These are phyloP conservation scores for Melanostoma mellinum DNA, from an alignment of 2,888 invertebrate species.

Conservation along the genomic window DNA sequence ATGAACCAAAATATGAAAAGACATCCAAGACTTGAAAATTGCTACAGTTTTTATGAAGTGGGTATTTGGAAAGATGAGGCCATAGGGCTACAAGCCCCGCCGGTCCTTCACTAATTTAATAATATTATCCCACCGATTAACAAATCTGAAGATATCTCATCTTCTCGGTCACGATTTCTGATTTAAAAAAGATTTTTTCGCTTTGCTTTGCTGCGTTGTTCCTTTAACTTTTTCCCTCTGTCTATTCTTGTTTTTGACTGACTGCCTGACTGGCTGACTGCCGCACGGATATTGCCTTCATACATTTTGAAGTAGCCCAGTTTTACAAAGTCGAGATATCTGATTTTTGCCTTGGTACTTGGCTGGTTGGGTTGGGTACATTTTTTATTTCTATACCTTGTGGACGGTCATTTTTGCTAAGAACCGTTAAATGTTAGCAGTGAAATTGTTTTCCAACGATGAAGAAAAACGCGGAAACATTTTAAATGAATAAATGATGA, in stretches of 20 bases:
- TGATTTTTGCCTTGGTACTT: no score
- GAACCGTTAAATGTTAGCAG: no score
- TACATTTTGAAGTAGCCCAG: no score
- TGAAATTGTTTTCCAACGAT: slow-evolving; percentile 34
- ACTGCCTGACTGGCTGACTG: no score
- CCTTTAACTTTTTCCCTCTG: background rate
- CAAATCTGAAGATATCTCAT: slow-evolving; percentile 52
- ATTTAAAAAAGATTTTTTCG: slow-evolving; percentile 30
- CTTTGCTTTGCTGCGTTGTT: slow-evolving; percentile 6
- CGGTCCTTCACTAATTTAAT: slow-evolving; percentile 63
- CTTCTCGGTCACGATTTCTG: slow-evolving; percentile 41
- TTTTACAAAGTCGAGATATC: no score
- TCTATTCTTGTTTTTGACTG: background rate
- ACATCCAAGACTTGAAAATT: background rate
- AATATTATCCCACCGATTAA: slow-evolving; percentile 51
- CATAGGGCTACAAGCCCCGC: slow-evolving; percentile 21
- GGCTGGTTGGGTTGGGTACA: no score
- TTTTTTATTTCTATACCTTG: no score
- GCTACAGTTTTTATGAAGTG: background rate
- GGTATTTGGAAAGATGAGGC: no score
- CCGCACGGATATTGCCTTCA: no score
- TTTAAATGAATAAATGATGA: slow-evolving; percentile 43
- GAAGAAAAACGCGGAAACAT: slow-evolving; percentile 35
- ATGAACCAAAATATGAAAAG: background rate
- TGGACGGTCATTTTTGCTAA: no score